Conservation (phyloP, 2,797 vertebrate genomes). For the Microctenopoma stevenorrisi region DNA sequence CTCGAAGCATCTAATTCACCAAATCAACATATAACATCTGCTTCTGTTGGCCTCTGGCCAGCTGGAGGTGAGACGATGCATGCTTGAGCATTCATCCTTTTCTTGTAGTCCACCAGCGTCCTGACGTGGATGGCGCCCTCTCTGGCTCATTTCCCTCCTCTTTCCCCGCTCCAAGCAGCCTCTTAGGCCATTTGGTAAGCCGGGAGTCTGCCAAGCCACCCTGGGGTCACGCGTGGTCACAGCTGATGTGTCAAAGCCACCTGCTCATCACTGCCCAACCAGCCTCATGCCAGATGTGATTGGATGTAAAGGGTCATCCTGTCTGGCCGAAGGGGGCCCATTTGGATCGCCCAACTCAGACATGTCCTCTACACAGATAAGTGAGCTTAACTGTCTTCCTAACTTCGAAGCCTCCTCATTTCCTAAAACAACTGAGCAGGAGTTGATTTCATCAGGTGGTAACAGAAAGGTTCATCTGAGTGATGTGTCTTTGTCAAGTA, state of each 20-base stretch:
- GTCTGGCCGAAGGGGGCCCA: conserved; percentile 29
- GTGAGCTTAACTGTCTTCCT: conserved; percentile 36
- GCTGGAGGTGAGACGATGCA: not conserved
- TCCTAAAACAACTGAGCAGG: conserved; percentile 1
- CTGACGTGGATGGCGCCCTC: conserved; percentile 29
- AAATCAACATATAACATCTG: conserved; percentile 70
- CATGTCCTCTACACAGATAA: conserved; percentile 58
- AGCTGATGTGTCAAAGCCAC: conserved; percentile 75
- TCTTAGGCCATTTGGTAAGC: conserved; percentile 32
- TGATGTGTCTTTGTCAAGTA: conserved; percentile 29
- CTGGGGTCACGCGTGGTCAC: conserved; percentile 62
- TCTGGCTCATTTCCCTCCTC: conserved; percentile 54
- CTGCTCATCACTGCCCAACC: conserved; percentile 61
- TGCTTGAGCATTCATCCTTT: conserved; percentile 4
- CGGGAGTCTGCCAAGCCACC: conserved; percentile 49
- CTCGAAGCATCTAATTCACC: conserved; percentile 28
- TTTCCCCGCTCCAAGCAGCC: conserved; percentile 15
- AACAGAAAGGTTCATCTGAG: conserved; percentile 5
- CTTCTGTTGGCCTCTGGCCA: conserved; percentile 49
- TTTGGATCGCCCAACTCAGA: conserved; percentile 29
- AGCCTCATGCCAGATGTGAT: conserved; percentile 68
- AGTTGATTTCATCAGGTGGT: conserved; percentile 20
- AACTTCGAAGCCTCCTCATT: conserved; percentile 29
- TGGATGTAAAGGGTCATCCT: conserved; percentile 67
- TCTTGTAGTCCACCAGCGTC: conserved; percentile 39